Conservation (phyloP, 2,888 invertebrate genomes). For the Drosophila trichaetosa region DNA sequence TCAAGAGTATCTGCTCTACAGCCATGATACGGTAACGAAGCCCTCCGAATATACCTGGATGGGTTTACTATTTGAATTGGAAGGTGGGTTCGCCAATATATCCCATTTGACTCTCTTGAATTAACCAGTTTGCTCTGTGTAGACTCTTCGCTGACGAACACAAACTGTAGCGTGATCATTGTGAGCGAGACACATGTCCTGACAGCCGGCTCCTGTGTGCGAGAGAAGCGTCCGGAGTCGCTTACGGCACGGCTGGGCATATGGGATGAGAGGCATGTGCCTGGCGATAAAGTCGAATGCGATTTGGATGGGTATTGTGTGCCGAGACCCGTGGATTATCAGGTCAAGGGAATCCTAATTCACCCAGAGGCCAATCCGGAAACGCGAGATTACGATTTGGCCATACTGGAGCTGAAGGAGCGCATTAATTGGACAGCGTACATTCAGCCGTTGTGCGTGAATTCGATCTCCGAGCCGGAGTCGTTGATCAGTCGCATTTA, state of each 20-base stretch:
- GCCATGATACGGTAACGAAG: conserved; percentile 16
- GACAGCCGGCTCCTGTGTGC: conserved; percentile 55
- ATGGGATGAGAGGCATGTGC: conserved; percentile 38
- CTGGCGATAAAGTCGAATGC: conserved; percentile 40
- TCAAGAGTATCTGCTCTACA: conserved; percentile 53
- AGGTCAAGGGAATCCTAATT: conserved; percentile 42
- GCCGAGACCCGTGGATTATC: conserved; percentile 42
- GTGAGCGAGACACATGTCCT: conserved; percentile 50
- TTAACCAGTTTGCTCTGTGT: not conserved
- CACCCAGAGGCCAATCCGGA: conserved; percentile 54
- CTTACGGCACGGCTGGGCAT: conserved; percentile 51
- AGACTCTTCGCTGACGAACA: conserved; percentile 3
- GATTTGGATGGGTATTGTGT: conserved; percentile 59
- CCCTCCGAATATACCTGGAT: conserved; percentile 64
- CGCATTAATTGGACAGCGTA: conserved; percentile 43
- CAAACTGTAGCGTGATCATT: conserved; percentile 55
- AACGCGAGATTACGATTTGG: conserved; percentile 55
- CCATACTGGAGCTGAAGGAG: conserved; percentile 47
- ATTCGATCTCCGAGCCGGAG: conserved; percentile 27
- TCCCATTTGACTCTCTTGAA: not conserved
- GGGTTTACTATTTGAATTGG: conserved; percentile 40
- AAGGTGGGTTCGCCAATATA: not conserved
- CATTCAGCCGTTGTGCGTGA: conserved; percentile 55
- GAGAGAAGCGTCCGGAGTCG: conserved; percentile 19
- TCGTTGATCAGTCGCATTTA: conserved; percentile 51